These are phyloP conservation scores for Rhynchonycteris naso DNA, from an alignment of 2,797 vertebrate genomes.

Conservation along the genomic window DNA sequence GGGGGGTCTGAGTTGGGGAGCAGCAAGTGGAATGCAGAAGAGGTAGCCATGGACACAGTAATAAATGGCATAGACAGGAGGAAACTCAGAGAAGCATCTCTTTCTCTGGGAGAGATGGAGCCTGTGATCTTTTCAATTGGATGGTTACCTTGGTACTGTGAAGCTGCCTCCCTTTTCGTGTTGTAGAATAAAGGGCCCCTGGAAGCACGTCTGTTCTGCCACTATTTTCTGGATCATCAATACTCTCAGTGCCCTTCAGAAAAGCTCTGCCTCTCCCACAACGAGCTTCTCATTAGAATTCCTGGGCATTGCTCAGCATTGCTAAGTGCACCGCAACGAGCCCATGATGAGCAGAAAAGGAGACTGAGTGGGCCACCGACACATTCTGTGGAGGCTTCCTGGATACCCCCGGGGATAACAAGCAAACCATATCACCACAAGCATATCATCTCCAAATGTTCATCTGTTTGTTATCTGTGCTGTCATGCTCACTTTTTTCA, in stretches of 20 bases:
- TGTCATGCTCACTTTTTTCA: background rate
- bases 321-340: constrained; percentile 53
- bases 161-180: constrained; percentile 49
- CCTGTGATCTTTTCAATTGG: constrained; percentile 48
- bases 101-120: background rate
- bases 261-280: constrained; percentile 30
- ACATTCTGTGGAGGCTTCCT: constrained; percentile 42
- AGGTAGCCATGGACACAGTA: background rate
- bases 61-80: background rate
- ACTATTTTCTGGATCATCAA: constrained; percentile 60
- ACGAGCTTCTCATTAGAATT: constrained; percentile 68
- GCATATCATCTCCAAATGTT: background rate
- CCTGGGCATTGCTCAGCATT: constrained; percentile 30
- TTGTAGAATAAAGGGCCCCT: constrained; percentile 37
- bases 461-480: constrained; percentile 25
- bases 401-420: constrained; percentile 22
- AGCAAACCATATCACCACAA: background rate
- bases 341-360: background rate
- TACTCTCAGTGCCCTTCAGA: background rate
- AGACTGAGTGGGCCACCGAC: background rate
- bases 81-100: background rate
- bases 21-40: background rate
- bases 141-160: constrained; percentile 11
- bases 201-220: constrained; percentile 6
- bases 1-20: background rate